Evolutionary conservation across 2,797 vertebrate genomes (phyloP).

Genomic region (Crotalus adamanteus): DNA sequence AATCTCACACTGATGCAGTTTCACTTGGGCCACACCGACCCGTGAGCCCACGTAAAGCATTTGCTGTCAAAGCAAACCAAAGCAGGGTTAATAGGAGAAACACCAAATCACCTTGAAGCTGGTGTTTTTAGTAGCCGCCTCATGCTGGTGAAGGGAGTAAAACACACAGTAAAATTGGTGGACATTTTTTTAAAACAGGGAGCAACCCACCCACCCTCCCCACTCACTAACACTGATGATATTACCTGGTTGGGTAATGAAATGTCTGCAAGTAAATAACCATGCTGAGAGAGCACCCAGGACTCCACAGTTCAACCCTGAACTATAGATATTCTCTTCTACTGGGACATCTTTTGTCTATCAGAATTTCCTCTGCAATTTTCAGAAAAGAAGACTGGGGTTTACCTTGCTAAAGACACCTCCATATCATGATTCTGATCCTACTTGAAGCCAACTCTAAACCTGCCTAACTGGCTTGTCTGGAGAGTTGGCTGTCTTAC

Average conservation of each 20-base stretch:
- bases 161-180: neutral
- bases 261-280: neutral
- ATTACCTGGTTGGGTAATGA: neutral
- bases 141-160: neutral
- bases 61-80: slow-evolving; percentile 75
- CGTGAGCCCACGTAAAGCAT: slow-evolving; percentile 83
- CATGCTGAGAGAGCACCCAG: neutral
- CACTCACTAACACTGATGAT: neutral
- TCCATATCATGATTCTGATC: neutral
- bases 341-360: neutral
- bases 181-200: neutral
- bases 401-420: neutral
- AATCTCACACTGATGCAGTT: slow-evolving; percentile 85
- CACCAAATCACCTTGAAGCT: accelerated
- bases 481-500: neutral
- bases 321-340: neutral
- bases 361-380: neutral
- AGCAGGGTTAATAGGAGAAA: neutral
- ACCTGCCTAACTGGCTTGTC: neutral
- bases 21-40: slow-evolving; percentile 82
- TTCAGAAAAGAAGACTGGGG: neutral
- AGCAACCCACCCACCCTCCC: neutral
- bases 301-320: neutral
- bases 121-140: neutral
- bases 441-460: neutral